A percentile compares a stretch with the other conserved stretches of the same genome.
Conservation (phyloP, 2,797 vertebrate genomes). For the Urosaurus nigricauda region DNA sequence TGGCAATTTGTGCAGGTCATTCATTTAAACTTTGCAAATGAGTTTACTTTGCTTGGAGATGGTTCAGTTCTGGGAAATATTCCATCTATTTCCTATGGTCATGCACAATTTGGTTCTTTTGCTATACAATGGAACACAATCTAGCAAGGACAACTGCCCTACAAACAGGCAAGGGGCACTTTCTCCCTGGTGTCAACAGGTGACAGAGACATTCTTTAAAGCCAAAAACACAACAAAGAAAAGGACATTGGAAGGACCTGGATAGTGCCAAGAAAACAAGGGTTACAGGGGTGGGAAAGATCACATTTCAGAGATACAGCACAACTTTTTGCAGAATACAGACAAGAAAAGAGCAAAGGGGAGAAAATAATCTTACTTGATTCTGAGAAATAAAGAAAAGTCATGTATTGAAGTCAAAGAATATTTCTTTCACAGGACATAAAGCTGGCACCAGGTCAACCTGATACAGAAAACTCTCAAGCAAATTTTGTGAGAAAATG, state of each 20-base stretch:
- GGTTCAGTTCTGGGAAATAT: not conserved
- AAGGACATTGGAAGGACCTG: constrained; percentile 42
- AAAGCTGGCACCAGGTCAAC: not conserved
- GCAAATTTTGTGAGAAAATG: constrained; percentile 17
- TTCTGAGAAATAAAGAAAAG: not conserved
- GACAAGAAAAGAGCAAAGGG: not conserved
- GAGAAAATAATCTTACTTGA: not conserved
- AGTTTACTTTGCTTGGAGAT: not conserved
- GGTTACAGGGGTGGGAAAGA: not conserved
- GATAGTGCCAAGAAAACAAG: constrained; percentile 49
- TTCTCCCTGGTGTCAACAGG: constrained; percentile 22
- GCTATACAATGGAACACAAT: not conserved
- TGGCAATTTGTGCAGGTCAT: not conserved
- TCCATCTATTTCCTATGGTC: not conserved
- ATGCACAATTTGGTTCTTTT: not conserved
- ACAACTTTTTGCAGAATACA: constrained; percentile 15
- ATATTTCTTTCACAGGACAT: not conserved
- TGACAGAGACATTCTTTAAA: constrained; percentile 54
- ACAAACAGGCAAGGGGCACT: not conserved
- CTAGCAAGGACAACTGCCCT: not conserved
- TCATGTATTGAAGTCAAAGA: constrained; percentile 7
- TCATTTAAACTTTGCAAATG: constrained; percentile 10
- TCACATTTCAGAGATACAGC: not conserved
- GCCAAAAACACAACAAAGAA: constrained; percentile 33
- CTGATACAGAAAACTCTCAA: not conserved